Base-by-base conservation (phyloP, 2,888 invertebrate genomes). In the Zele albiditarsus region DNA sequence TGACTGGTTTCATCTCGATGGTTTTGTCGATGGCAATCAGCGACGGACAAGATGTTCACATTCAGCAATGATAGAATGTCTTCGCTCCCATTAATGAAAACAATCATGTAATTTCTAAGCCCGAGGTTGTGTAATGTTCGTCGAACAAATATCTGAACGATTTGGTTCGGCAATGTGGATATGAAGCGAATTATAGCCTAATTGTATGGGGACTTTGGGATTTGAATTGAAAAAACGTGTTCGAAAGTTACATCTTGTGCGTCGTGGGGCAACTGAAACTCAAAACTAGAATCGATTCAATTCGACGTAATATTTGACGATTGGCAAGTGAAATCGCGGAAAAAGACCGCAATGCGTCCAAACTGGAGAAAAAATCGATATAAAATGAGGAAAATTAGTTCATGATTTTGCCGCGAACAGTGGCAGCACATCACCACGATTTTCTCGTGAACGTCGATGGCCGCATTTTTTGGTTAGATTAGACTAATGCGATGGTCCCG, bases 401-500 rank as follows among this genome's bases (percentile, higher is more conserved):
- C 77, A 72, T 70, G 84, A 84, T 85, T 81, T 80, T 73, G 71
- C 79, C 86, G 82, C 83, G 74, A 79, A 75, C 84, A 73, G 83
- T 85, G 86, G 89, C 89, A 89, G 89, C 89, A 88, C 86, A 85
- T 88, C 86, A 79, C 87, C 80, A 82, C 79, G 83, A 85, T 84
- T 86, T 85, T 80, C 76, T 77, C 79, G 77, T 78, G 74, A 83
- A 84, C 88, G 84, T 88, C 85, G 86, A 88, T 88, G 88, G 88
- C 87, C 84, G 88, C 83, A 85, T 87, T 88, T 88, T 84, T 80
- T 79, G 77, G 87, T 89, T 84, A 86, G 87, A 86, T 87, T 86
- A 87, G 86, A 90, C 91, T 88, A 86, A 91, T 90, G 90, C 91
- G 89, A 83, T 88, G 87, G 87, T 85, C 86, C 86, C 84, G 86